Conservation (phyloP, 2,888 invertebrate genomes). For the Tenthredo notha region DNA sequence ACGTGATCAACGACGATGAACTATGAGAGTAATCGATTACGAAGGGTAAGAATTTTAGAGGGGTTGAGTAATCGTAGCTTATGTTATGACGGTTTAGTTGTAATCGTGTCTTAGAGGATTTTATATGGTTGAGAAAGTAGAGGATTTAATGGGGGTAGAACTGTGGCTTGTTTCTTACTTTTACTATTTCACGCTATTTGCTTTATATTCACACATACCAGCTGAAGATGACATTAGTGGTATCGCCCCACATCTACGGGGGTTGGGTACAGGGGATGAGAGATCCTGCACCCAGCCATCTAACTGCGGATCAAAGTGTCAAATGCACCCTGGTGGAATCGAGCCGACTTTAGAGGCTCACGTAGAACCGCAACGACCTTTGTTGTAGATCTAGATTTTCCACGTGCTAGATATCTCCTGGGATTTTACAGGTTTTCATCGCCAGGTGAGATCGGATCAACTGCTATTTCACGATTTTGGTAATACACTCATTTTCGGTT, state of each 20-base stretch:
- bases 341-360: conserved; percentile 24
- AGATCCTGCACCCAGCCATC: conserved; percentile 38
- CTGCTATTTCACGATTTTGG: neutral
- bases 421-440: neutral
- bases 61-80: neutral
- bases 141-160: neutral
- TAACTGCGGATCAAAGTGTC: conserved; percentile 53
- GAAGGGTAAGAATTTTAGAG: neutral
- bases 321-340: conserved; percentile 51
- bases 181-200: neutral
- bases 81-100: neutral
- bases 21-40: neutral
- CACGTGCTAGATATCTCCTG: neutral
- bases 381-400: conserved; percentile 22
- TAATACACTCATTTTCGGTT: neutral
- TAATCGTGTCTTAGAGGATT: neutral
- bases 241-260: conserved; percentile 19
- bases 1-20: neutral
- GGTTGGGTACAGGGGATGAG: neutral
- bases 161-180: conserved; percentile 1
- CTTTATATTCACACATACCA: neutral
- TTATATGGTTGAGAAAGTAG: too few species aligned
- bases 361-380: conserved; percentile 4
- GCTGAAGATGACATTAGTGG: conserved; percentile 13
- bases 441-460: neutral